phyloP scores from a whole-genome alignment of 2,113 vertebrate genomes.

The Calcarius ornatus region DNA sequence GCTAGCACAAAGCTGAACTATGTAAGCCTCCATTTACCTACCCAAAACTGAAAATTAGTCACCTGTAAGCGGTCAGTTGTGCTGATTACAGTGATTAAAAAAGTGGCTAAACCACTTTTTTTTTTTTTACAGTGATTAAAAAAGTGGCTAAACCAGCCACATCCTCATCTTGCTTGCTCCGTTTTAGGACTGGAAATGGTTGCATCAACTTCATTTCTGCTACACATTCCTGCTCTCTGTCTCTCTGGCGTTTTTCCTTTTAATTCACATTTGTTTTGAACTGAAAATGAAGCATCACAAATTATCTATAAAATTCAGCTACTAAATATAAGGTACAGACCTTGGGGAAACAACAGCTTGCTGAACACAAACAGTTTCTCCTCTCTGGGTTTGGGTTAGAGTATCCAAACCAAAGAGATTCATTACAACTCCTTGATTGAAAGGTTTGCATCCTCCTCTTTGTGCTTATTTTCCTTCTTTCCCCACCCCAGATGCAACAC shows the following conservation, averaged over 20 bases:
- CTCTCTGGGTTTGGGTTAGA: not conserved
- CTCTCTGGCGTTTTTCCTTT: not conserved
- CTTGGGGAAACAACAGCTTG: not conserved
- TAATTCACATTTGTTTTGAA: not conserved
- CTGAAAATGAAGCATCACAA: not conserved
- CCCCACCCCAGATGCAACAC: not conserved
- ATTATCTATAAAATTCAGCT: not conserved
- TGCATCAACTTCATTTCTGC: not conserved
- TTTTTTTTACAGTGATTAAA: slow-evolving; percentile 44
- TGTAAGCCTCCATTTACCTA: not conserved
- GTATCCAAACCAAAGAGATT: not conserved
- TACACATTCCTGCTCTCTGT: accelerated
- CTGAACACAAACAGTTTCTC: not conserved
- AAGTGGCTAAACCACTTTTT: too few species aligned
- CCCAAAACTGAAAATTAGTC: slow-evolving; percentile 25
- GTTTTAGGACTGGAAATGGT: slow-evolving; percentile 5
- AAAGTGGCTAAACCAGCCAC: not conserved
- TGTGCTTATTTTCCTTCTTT: not conserved
- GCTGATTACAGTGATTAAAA: slow-evolving; percentile 42
- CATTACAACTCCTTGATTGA: not conserved
- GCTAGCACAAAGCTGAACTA: not conserved
- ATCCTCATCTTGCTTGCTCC: not conserved
- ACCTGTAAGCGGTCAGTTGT: slow-evolving; percentile 12
- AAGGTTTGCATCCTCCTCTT: not conserved
- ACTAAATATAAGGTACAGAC: not conserved